Conservation (phyloP, 2,888 invertebrate species). For the Drosophila acutilabella region DNA sequence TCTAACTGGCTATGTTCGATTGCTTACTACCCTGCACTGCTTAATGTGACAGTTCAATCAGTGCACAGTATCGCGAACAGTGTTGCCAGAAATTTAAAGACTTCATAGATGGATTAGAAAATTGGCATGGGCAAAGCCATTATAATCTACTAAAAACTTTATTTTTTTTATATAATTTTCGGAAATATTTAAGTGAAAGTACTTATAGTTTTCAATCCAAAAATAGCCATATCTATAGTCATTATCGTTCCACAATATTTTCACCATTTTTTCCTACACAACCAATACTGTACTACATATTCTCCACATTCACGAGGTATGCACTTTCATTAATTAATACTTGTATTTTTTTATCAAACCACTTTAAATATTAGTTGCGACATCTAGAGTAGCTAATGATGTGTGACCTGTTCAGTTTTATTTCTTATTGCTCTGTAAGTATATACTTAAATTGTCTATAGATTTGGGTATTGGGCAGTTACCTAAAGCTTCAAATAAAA, state of each 20-base stretch:
- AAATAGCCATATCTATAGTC: too few species aligned
- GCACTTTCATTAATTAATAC: slow-evolving; percentile 11
- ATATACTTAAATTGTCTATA: background rate
- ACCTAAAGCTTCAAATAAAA: background rate
- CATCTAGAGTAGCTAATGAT: background rate
- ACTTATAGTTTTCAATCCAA: too few species aligned
- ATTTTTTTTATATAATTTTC: too few species aligned
- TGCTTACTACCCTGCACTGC: background rate
- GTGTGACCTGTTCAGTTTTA: background rate
- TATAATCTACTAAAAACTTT: too few species aligned
- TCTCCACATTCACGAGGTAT: background rate
- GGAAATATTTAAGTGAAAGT: too few species aligned
- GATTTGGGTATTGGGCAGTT: background rate
- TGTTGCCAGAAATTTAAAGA: background rate
- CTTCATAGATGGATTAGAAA: background rate
- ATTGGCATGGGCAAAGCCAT: too few species aligned
- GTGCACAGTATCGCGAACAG: background rate
- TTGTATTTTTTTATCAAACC: slow-evolving; percentile 2
- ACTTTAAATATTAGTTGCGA: slow-evolving; percentile 4
- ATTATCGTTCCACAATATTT: too few species aligned
- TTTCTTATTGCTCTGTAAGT: background rate
- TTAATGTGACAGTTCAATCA: background rate
- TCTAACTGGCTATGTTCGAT: background rate
- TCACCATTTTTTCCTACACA: background rate
- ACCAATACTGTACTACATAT: background rate